These are phyloP conservation scores for Cherax quadricarinatus DNA, from an alignment of 1,140 invertebrate species.

Conservation along the genomic window DNA sequence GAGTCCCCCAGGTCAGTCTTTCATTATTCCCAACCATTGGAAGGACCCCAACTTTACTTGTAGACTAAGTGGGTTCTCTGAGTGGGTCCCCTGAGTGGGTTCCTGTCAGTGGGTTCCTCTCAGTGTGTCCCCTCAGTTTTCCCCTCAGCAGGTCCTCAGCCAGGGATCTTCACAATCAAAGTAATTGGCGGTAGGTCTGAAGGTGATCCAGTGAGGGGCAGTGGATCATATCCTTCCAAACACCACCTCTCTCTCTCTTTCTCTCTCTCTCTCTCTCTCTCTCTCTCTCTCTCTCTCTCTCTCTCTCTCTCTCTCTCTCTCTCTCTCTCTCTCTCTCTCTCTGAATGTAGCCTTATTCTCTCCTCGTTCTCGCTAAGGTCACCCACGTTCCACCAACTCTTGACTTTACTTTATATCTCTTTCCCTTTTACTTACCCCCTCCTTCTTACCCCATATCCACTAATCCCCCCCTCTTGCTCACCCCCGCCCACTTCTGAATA, in stretches of 20 bases:
- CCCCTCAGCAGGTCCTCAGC: background rate
- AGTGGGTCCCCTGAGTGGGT: no score
- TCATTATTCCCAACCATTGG: no score
- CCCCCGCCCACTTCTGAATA: no score
- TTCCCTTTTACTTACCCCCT: no score
- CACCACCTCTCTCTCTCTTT: background rate
- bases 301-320: background rate
- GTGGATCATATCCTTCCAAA: background rate
- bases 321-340: background rate
- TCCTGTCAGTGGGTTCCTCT: background rate
- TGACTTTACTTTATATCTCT: background rate
- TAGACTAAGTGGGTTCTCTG: no score
- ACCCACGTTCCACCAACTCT: background rate
- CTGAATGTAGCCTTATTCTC: background rate
- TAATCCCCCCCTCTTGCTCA: no score
- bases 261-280: background rate
- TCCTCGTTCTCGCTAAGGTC: background rate
- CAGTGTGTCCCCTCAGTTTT: background rate
- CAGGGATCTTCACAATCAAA: constrained; percentile 23
- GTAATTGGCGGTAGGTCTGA: constrained; percentile 22
- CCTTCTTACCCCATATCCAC: no score
- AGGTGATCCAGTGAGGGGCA: background rate
- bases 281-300: background rate
- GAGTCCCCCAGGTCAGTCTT: no score
- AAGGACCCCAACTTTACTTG: no score